Conservation (phyloP, 2,888 invertebrate genomes). For the Agrilus mali region DNA sequence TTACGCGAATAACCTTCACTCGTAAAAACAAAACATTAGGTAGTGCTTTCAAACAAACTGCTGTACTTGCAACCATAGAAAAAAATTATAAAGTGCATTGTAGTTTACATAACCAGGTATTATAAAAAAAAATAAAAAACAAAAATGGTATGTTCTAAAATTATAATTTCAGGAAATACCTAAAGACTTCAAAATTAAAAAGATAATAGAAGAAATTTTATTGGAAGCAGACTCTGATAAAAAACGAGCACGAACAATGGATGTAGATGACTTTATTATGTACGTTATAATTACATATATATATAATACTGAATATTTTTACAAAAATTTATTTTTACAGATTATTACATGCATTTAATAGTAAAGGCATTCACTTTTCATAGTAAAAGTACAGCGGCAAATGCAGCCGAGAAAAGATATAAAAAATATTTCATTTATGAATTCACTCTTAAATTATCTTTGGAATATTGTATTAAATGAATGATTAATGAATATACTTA, state of each 20-base stretch:
- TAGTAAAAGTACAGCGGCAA: conserved; percentile 25
- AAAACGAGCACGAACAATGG: conserved; percentile 85
- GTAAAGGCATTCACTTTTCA: conserved; percentile 86
- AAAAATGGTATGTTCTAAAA: not conserved
- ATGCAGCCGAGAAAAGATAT: conserved; percentile 12
- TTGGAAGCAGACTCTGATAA: conserved; percentile 52
- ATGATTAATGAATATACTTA: not conserved
- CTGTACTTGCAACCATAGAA: conserved; percentile 72
- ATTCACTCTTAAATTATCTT: conserved; percentile 14
- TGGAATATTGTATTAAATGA: conserved; percentile 20
- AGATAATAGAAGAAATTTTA: conserved; percentile 64
- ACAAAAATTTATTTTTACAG: conserved; percentile 18
- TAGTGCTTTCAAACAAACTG: conserved; percentile 76
- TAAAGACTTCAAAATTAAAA: conserved; percentile 70
- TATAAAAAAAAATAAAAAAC: no score
- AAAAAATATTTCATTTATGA: conserved; percentile 12
- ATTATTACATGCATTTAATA: conserved; percentile 76
- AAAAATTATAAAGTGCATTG: conserved; percentile 86
- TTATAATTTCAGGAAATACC: conserved; percentile 52
- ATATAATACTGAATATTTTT: conserved; percentile 7
- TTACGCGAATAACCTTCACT: conserved; percentile 87
- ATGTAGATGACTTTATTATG: conserved; percentile 89
- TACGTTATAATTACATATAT: conserved; percentile 24
- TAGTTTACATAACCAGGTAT: conserved; percentile 70
- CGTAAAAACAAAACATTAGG: conserved; percentile 94